Evolutionary conservation across 23 tunicate species (phyloP).

Genomic region (Trididemnum miniatum): DNA sequence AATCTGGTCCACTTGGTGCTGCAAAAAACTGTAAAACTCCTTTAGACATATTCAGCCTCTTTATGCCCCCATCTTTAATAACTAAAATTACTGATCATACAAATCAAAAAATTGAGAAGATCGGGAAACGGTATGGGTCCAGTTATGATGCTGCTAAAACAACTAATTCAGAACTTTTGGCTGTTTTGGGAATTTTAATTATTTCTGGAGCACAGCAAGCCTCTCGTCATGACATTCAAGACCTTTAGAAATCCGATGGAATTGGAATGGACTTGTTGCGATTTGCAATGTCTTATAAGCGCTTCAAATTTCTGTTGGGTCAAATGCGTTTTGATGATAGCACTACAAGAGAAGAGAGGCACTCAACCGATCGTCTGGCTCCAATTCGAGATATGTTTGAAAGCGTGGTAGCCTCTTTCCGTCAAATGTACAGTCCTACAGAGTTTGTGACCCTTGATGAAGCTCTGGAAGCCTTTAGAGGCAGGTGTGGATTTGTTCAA

Average conservation of each 20-base stretch:
- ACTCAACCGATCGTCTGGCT: background rate
- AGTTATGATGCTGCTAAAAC: background rate
- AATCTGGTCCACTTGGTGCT: background rate
- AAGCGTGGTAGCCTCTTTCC: background rate
- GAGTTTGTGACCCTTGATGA: slow-evolving; percentile 23
- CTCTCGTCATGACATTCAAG: background rate
- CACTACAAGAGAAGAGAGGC: background rate
- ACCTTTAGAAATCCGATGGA: slow-evolving; percentile 5
- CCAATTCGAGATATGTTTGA: slow-evolving; percentile 17
- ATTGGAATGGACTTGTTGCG: slow-evolving; percentile 22
- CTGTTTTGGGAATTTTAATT: background rate
- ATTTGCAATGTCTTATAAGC: background rate
- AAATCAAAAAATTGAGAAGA: background rate
- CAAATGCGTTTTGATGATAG: slow-evolving; percentile 16
- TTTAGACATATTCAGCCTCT: background rate
- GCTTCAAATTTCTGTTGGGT: slow-evolving; percentile 21
- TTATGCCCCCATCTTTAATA: background rate
- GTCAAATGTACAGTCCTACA: background rate
- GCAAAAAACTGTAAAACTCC: slow-evolving; percentile 3
- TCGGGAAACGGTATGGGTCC: background rate
- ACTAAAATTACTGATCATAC: slow-evolving; percentile 5
- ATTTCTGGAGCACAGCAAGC: background rate
- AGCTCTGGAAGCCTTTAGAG: slow-evolving; percentile 1
- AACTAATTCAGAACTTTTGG: slow-evolving; percentile 2
- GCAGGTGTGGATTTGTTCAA: slow-evolving; percentile 12